Evolutionary conservation across 2,888 invertebrate species (phyloP), one percentile per base, ranked within the genome.

Genomic region (Melieria omissa): DNA sequence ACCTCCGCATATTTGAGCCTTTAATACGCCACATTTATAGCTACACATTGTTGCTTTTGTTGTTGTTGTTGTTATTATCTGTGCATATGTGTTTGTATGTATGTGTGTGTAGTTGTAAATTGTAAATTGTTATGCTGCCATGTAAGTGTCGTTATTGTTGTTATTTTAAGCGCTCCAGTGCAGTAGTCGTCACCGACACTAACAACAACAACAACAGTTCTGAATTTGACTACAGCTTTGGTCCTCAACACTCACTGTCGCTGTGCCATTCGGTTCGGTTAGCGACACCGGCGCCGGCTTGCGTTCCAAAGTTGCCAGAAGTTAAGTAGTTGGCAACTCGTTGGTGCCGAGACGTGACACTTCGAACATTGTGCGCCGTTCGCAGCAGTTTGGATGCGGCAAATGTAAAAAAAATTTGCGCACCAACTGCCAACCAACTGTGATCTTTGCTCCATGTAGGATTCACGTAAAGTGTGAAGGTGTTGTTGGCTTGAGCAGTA

Each of bases 291-390:
- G 41, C 45, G 60, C 67, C 61, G 67, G 61, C 61, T 60, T 67
- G 60, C 67, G 52, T 67, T 29, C 29, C 29, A 67, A 57, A 67
- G 67, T 67, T 67, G 29, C 60, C 60, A 67, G 60, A 44, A 67
- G 67, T 61, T 61, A 67, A 67, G 67, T 67, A 60, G 60, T 67
- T 67, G 67, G 61, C 60, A 67, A 67, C 67, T 67, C 61, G 67
- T 61, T 67, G 67, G 67, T 61, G 67, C 61, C 67, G 60, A 67
- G 67, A 67, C 67, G 67, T 67, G 67, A 67, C 67, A 67, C 60
- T 67, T 67, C 42, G 60, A 61, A 67, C 60, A 52, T 67, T 61
- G 60, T 67, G 60, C 29, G 29, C 29, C 29, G 29, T 29, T 29
- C 29, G 29, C 29, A 29, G 29, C 29, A 29, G 29, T 29, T 29